Evolutionary conservation across 2,888 invertebrate species (phyloP), one percentile per base, ranked within the genome.

Genomic region (Apotomis capreana): DNA sequence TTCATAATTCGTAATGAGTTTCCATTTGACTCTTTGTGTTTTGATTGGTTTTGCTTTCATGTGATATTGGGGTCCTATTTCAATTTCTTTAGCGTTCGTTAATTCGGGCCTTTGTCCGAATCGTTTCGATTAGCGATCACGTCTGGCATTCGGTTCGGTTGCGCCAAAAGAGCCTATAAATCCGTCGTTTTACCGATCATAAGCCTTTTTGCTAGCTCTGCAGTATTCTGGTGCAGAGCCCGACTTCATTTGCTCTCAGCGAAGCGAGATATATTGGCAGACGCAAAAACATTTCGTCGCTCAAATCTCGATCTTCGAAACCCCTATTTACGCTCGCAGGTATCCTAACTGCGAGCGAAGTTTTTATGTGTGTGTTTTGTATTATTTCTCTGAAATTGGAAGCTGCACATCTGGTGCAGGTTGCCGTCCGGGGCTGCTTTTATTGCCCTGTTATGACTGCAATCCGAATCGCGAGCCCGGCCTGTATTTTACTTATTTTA

Each of bases 401-500:
- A 81, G 84, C 80, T 83, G 84, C 88, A 84, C 89, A 90, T 88
- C 87, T 90, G 90, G 85, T 84, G 86, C 85, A 84, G 81, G 80
- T 77, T 78, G 81, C 77, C 73, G 76, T 76, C 78, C 78, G 81
- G 75, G 76, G 76, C 76, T 79, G 83, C 82, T 86, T 89, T 89
- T 89, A 90, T 89, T 85, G 84, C 85, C 81, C 81, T 87, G 89
- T 89, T 89, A 89, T 89, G 88, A 86, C 87, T 89, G 88, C 89
- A 88, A 87, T 87, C 82, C 84, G 84, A 86, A 88, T 81, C 82
- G 81, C 75, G 78, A 80, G 78, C 78, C 75, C 75, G 78, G 77
- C 77, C 79, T 78, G 79, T 80, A 82, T 84, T 86, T 86, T 84
- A 84, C 83, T 83, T 84, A 87, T 88, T 87, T 86, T 84, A 83